Percentiles rank a stretch among this genome's conserved stretches.
These are phyloP conservation scores for Colletes collaris DNA, from an alignment of 2,888 invertebrate species.

Conservation along the genomic window DNA sequence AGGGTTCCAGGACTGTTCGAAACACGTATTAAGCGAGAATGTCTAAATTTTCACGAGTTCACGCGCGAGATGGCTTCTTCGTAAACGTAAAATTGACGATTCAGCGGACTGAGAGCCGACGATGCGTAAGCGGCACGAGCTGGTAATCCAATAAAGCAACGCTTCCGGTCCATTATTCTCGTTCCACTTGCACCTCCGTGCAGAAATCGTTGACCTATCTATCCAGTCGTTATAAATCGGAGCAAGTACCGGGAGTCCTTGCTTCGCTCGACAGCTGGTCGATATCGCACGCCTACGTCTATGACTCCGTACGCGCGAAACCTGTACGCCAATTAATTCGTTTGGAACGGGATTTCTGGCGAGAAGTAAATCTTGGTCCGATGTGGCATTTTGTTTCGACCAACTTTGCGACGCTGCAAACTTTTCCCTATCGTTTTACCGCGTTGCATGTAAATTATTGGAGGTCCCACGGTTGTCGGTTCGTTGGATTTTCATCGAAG, in stretches of 20 bases:
- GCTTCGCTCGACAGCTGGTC: constrained; percentile 27
- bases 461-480: neutral
- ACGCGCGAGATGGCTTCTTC: constrained; percentile 30
- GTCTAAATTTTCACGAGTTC: constrained; percentile 25
- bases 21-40: constrained; percentile 1
- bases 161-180: constrained; percentile 61
- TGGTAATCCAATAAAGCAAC: constrained; percentile 66
- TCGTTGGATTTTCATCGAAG: neutral
- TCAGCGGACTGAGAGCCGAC: constrained; percentile 41
- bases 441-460: neutral
- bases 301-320: constrained; percentile 11
- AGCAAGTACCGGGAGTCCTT: constrained; percentile 12
- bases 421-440: too few relatives aligned
- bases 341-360: neutral
- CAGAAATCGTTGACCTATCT: constrained; percentile 60
- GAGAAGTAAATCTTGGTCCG: neutral
- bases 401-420: too few relatives aligned
- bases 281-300: constrained; percentile 29
- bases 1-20: too few relatives aligned
- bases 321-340: constrained; percentile 13
- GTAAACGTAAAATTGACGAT: constrained; percentile 54
- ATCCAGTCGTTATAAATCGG: constrained; percentile 60
- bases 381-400: too few relatives aligned
- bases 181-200: constrained; percentile 42
- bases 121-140: constrained; percentile 50